Base-by-base conservation (phyloP, 2,113 vertebrate genomes). In the Danionella cerebrum region DNA sequence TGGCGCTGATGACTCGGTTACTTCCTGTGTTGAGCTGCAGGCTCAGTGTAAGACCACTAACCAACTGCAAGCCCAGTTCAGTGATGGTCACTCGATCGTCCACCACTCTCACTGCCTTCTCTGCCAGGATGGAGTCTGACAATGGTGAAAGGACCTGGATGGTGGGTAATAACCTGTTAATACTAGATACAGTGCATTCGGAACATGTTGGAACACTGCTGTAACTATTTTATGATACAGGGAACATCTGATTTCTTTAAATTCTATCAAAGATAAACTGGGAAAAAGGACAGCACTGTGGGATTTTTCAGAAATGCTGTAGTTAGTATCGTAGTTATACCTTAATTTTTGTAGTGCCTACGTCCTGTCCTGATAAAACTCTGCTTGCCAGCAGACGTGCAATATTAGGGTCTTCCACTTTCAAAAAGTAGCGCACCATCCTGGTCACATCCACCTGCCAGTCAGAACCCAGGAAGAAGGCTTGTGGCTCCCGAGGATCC, bases 31-130 rank as follows among this genome's bases (percentile, higher is more conserved):
- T 91, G 68, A 94, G 89, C 75, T 94, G 90, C 35, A 98, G 89
- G 69, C 82, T 85, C 63, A 97, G 89, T 0, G 94, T 90, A 12
- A 98, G 89, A 11, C 93, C 94, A 0, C 93, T 91, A 74, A 98
- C 93, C 63, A 98, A 78, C 84, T 98, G 95, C 44, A 98, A 80
- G 4, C 93, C 92, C 18, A 98, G 79, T 71, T 95, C 94, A 3
- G 91, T 91, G 82, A 98, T 91, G 7, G 92, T 91, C 76, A 98
- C 96, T 75, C 94, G 94, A 79, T 98, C 96, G 27, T 98, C 95
- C 41, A 92, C 72, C 74, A 98, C 96, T 0, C 89, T 94, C 67
- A 98, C 85, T 0, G 94, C 94, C 82, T 92, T 95, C 87, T 98
- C 96, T 1, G 93, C 96, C 86, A 98, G 84, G 85, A 98, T 96